Evolutionary conservation across 2,797 vertebrate genomes (phyloP), one percentile per base, ranked within the genome.

Genomic region (Melanotaenia boesemani): DNA sequence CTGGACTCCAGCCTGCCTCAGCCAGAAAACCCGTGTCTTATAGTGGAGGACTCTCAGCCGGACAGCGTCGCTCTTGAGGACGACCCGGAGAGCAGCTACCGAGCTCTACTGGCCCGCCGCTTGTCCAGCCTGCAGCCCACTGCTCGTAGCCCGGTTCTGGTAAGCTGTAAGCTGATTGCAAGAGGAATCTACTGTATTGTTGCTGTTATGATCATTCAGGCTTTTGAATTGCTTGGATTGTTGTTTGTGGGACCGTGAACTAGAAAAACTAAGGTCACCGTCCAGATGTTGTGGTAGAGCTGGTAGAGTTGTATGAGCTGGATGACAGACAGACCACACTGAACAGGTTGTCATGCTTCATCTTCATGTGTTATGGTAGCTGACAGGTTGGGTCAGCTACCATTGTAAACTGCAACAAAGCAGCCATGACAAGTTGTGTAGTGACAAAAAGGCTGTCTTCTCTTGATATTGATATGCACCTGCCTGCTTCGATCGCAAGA

Each of bases 1-100:
- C 88, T 96, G 90, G 96, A 97, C 74, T 93, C 94, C 18, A 96
- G 96, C 89, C 94, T 97, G 78, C 95, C 96, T 54, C 96, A 96
- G 90, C 93, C 95, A 63, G 94, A 94, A 65, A 96, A 95, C 68
- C 96, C 97, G 68, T 96, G 96, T 74, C 93, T 98, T 72, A 96
- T 97, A 56, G 97, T 97, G 67, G 97, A 98, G 89, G 97, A 98
- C 90, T 98, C 97, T 1, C 97, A 98, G 90, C 96, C 97, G 7
- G 96, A 95, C 89, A 95, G 95, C 30, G 93, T 93, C 37, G 95
- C 91, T 58, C 83, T 93, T 59, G 96, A 95, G 74, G 96, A 95
- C 91, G 95, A 96, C 59, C 93, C 95, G 0, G 95, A 96, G 74
- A 95, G 87, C 85, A 95, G 96, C 91, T 96, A 96, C 84, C 93